Evolutionary conservation across 2,113 vertebrate species (phyloP).

Genomic region (Nothocercus julius): DNA sequence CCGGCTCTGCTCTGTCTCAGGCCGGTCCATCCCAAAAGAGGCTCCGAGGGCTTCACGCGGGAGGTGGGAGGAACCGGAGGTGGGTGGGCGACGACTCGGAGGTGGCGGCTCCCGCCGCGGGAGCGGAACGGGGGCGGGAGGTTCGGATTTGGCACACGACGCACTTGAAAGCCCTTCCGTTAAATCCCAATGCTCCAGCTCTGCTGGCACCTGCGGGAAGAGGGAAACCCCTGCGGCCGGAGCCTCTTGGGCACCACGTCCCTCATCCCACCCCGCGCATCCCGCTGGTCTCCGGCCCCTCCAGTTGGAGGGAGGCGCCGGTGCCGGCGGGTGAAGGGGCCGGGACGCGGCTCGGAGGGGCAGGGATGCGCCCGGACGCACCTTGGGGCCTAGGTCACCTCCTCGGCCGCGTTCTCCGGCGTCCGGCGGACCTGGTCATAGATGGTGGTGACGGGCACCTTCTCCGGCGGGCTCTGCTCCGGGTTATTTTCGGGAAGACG

Average conservation of each 20-base stretch:
- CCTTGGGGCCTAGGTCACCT: conserved; percentile 42
- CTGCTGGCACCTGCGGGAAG: background rate
- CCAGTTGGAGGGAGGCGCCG: too few species aligned
- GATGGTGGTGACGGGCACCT: background rate
- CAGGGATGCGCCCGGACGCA: background rate
- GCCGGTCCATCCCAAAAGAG: background rate
- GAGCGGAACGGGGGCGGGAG: background rate
- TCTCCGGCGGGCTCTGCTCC: background rate
- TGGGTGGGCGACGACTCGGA: background rate
- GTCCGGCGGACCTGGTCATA: background rate
- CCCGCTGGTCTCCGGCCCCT: too few species aligned
- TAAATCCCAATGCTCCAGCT: background rate
- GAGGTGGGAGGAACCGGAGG: background rate
- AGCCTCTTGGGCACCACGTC: too few species aligned
- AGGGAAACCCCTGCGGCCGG: background rate
- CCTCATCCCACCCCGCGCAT: too few species aligned
- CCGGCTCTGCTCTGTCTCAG: background rate
- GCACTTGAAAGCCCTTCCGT: background rate
- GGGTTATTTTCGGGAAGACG: background rate
- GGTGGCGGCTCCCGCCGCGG: background rate
- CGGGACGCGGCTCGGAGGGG: too few species aligned
- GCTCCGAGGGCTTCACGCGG: background rate
- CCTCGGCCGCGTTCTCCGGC: conserved; percentile 10
- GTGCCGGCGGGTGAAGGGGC: too few species aligned
- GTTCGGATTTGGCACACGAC: conserved; percentile 6